Conservation (phyloP, 2,888 invertebrate species). For the Cabera pusaria region DNA sequence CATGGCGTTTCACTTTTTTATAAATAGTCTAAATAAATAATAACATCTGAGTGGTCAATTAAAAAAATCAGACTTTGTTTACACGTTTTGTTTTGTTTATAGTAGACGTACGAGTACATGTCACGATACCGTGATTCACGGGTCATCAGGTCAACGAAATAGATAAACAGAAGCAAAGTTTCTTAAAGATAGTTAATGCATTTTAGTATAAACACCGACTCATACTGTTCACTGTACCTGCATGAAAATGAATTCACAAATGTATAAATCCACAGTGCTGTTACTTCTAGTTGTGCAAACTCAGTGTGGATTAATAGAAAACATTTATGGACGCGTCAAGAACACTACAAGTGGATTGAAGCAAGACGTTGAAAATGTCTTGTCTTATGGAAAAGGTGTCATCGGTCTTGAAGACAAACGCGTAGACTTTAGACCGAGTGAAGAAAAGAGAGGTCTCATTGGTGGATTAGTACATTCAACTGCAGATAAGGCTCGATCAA, state of each 20-base stretch:
- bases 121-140: too few relatives aligned
- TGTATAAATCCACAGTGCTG: constrained; percentile 21
- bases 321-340: constrained; percentile 30
- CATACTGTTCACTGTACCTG: too few relatives aligned
- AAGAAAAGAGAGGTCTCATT: constrained; percentile 21
- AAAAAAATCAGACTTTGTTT: too few relatives aligned
- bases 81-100: too few relatives aligned
- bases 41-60: too few relatives aligned
- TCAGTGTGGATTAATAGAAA: constrained; percentile 34
- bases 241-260: constrained; percentile 31
- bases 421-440: constrained; percentile 14
- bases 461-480: constrained; percentile 34
- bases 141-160: too few relatives aligned
- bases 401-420: constrained; percentile 26
- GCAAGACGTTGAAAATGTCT: constrained; percentile 28
- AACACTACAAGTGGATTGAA: constrained; percentile 33
- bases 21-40: too few relatives aligned
- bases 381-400: constrained; percentile 30
- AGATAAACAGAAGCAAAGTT: too few relatives aligned
- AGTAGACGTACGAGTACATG: too few relatives aligned
- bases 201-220: too few relatives aligned
- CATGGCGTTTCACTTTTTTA: too few relatives aligned
- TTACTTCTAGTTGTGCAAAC: constrained; percentile 21
- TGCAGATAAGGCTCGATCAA: constrained; percentile 30
- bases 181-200: too few relatives aligned